A percentile compares a stretch with the other conserved stretches of the same genome.
Conservation (phyloP, 2,113 vertebrate genomes). For the Heloderma charlesbogerti region DNA sequence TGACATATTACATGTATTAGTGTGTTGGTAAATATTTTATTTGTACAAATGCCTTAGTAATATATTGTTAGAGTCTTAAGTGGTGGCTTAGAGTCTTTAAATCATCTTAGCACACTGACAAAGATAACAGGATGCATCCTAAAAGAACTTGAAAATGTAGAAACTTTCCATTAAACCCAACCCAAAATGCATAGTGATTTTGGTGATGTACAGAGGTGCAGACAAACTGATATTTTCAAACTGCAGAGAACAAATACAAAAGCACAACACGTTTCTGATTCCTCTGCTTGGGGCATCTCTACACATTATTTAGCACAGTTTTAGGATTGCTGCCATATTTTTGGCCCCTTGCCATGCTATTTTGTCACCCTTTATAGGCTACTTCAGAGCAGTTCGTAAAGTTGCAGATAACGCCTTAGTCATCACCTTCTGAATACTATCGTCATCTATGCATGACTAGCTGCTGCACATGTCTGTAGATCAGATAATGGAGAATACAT, state of each 20-base stretch:
- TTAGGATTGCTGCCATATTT: not conserved
- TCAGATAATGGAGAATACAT: not conserved
- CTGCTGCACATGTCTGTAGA: not conserved
- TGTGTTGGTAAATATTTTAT: constrained; percentile 22
- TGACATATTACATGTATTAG: not conserved
- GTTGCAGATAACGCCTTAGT: not conserved
- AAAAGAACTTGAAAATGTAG: constrained; percentile 19
- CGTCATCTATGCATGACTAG: not conserved
- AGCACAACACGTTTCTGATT: not conserved
- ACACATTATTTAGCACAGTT: not conserved
- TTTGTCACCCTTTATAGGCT: not conserved
- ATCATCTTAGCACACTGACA: constrained; percentile 43
- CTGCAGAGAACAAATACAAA: not conserved
- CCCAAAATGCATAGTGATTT: constrained; percentile 11
- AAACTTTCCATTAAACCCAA: constrained; percentile 30
- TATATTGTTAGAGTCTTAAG: constrained; percentile 41
- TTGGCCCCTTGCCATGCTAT: not conserved
- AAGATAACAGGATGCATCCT: constrained; percentile 60
- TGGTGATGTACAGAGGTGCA: not conserved
- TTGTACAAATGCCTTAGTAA: constrained; percentile 16
- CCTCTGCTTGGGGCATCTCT: not conserved
- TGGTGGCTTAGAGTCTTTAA: constrained; percentile 17
- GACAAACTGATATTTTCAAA: constrained; percentile 24
- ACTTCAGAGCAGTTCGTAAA: not conserved
- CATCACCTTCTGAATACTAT: not conserved